A percentile compares a stretch with the other conserved stretches of the same genome.
These are phyloP conservation scores for Thamnophis elegans DNA, from an alignment of 2,797 vertebrate genomes.

Conservation along the genomic window DNA sequence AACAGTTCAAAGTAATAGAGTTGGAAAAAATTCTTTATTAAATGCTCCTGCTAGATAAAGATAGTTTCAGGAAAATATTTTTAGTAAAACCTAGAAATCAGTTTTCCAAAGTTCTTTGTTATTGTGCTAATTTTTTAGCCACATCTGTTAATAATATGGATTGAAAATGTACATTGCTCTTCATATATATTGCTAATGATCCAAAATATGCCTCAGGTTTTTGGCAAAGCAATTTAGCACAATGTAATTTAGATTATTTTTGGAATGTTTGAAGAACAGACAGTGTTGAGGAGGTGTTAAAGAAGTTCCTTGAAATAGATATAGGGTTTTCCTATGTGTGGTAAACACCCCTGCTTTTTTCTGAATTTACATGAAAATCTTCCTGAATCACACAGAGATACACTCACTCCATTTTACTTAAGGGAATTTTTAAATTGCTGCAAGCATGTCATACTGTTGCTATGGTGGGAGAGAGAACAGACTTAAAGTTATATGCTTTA, in stretches of 20 bases:
- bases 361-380: constrained; percentile 32
- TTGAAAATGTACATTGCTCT: background rate
- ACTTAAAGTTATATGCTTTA: constrained; percentile 23
- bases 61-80: background rate
- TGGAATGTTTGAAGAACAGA: background rate
- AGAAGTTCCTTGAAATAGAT: background rate
- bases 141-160: background rate
- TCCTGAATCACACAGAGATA: background rate
- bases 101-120: background rate
- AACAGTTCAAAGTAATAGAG: background rate
- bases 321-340: background rate
- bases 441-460: constrained; percentile 24
- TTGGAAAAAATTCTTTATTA: background rate
- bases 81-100: background rate
- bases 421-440: background rate
- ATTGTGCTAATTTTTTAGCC: background rate
- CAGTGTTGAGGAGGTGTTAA: background rate
- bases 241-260: background rate
- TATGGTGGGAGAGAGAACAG: constrained; percentile 39
- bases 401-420: background rate
- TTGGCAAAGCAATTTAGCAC: background rate
- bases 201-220: background rate
- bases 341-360: background rate
- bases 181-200: background rate
- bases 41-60: background rate